Percentiles rank a stretch among this genome's conserved stretches.
phyloP scores from a whole-genome alignment of 1,140 invertebrate genomes.

The Reticulitermes speratus region DNA sequence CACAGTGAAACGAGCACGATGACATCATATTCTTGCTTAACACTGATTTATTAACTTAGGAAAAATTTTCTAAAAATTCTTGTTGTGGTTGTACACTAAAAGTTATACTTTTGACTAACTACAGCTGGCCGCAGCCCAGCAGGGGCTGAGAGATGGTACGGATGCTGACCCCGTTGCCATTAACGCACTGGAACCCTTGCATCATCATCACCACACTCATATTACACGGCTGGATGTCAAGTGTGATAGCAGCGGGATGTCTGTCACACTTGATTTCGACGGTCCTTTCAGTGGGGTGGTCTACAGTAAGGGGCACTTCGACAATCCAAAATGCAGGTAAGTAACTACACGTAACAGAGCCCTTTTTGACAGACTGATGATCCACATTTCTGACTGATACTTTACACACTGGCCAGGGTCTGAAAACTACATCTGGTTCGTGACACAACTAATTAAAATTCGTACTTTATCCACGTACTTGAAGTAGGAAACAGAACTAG shows the following conservation, averaged over 20 bases:
- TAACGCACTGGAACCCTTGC: slow-evolving; percentile 20
- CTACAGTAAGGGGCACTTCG: slow-evolving; percentile 68
- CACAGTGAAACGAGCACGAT: too few species aligned
- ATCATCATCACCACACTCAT: slow-evolving; percentile 43
- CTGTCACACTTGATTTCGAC: slow-evolving; percentile 64
- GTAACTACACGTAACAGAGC: slow-evolving; percentile 33
- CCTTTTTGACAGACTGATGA: not conserved
- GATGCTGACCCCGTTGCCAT: not conserved
- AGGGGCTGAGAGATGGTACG: not conserved
- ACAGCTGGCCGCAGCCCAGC: slow-evolving; percentile 32
- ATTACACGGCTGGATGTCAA: slow-evolving; percentile 61
- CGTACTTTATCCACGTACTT: not conserved
- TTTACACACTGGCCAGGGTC: not conserved
- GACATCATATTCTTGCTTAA: too few species aligned
- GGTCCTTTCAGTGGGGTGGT: slow-evolving; percentile 67
- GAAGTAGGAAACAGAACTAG: not conserved
- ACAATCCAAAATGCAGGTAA: slow-evolving; percentile 66
- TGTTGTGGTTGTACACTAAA: too few species aligned
- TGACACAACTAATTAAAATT: not conserved
- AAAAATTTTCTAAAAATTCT: too few species aligned
- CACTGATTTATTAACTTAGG: too few species aligned
- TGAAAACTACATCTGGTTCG: not conserved
- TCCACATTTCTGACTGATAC: not conserved
- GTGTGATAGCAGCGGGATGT: slow-evolving; percentile 57
- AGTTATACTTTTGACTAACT: too few species aligned